Evolutionary conservation across 2,113 vertebrate species (phyloP).

Genomic region (Cottus gobio): DNA sequence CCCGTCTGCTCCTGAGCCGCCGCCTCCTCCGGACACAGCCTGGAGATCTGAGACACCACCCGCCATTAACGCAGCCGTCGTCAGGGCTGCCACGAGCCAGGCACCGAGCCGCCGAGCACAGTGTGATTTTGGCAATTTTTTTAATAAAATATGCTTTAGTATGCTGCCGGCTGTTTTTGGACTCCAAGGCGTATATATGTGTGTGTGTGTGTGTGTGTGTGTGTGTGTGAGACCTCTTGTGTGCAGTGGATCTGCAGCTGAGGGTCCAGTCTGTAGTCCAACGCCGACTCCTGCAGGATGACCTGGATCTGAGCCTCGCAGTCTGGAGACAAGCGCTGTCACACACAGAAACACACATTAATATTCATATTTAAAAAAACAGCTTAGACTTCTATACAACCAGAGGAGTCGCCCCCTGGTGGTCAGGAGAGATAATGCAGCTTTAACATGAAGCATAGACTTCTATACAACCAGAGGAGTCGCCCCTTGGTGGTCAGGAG

Average conservation of each 20-base stretch:
- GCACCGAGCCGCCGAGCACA: too few relatives aligned
- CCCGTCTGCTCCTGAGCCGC: conserved; percentile 98
- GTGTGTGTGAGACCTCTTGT: conserved; percentile 84
- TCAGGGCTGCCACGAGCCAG: background rate
- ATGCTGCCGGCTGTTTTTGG: too few relatives aligned
- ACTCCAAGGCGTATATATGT: too few relatives aligned
- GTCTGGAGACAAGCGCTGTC: conserved; percentile 93
- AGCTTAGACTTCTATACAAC: too few relatives aligned
- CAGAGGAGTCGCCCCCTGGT: too few relatives aligned
- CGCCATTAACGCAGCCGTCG: too few relatives aligned
- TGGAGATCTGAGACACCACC: conserved; percentile 86
- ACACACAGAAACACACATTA: conserved; percentile 27
- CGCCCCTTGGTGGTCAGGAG: too few relatives aligned
- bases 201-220: conserved; percentile 71
- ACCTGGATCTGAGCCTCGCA: conserved; percentile 97
- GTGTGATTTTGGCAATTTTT: too few relatives aligned
- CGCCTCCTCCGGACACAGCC: conserved; percentile 93
- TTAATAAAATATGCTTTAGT: too few relatives aligned
- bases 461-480: too few relatives aligned
- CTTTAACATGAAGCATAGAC: too few relatives aligned
- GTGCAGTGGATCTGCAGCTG: conserved; percentile 97
- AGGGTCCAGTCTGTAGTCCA: conserved; percentile 97
- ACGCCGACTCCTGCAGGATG: conserved; percentile 95
- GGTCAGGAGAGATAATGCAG: too few relatives aligned
- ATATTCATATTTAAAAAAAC: background rate